These are phyloP conservation scores for Sebastes ruberrimus DNA, from an alignment of 2,797 vertebrate species.

Conservation along the genomic window DNA sequence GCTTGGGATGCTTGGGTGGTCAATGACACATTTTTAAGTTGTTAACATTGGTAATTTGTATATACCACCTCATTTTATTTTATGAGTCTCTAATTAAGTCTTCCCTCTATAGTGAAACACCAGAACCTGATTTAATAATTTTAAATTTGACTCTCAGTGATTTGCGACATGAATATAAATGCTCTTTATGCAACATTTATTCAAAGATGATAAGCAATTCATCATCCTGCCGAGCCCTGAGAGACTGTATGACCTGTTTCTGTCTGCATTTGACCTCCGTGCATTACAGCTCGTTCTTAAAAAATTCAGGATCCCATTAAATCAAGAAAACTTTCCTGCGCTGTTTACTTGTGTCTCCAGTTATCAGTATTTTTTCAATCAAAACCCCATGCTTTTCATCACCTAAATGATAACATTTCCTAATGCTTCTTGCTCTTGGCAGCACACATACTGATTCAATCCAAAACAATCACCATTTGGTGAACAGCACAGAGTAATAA, in stretches of 20 bases:
- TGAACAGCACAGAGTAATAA: neutral
- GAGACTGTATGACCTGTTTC: neutral
- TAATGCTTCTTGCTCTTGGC: neutral
- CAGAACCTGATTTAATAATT: neutral
- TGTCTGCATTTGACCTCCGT: neutral
- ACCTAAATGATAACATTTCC: neutral
- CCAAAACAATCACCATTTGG: neutral
- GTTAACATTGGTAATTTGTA: neutral
- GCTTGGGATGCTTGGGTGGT: neutral
- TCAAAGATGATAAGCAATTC: neutral
- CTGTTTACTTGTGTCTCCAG: neutral
- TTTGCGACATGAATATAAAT: neutral
- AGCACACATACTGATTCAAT: neutral
- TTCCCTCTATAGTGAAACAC: neutral
- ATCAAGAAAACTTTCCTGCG: neutral
- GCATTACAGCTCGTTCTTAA: neutral
- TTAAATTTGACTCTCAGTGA: neutral
- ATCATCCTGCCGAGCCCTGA: neutral
- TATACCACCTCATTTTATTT: neutral
- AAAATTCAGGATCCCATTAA: neutral
- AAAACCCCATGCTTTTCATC: neutral
- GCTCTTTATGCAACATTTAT: neutral
- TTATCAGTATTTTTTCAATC: neutral
- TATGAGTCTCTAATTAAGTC: neutral
- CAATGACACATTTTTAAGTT: neutral